Base-by-base conservation (phyloP, 2,888 invertebrate genomes). In the Cremastinae sp. region DNA sequence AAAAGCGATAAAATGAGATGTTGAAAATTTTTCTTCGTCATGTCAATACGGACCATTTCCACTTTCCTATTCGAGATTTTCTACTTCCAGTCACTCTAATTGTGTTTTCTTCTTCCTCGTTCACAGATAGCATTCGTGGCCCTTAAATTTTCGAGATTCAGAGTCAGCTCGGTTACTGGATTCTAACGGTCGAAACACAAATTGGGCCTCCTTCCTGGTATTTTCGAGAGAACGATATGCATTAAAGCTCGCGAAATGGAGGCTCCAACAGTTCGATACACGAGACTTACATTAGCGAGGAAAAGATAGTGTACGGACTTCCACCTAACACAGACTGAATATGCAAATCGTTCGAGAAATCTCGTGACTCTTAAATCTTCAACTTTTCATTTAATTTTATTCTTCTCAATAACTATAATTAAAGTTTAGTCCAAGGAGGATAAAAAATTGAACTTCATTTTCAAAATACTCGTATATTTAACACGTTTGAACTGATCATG, bases 241-340 rank as follows among this genome's bases (percentile, higher is more conserved):
- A 68, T 61, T 28, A 16, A 45, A 58, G 8, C 28, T 35, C 45
- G 39, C 18, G 53, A 58, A 55, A 61, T 55, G 2, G 61, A 16
- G 62, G 22, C 45, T 58, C 41, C 47, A 12, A 55, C 18, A 61
- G 55, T 51, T 16, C 51, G 51, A 45, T 61, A 86, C 85, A 84
- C 82, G 83, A 79, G 82, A 86, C 80, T 86, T 84, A 83, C 86
- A 86, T 87, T 86, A 85, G 82, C 82, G 65, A 12, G 14, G 68
- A 41, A 68, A 59, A 68, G 75, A 68, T 75, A 75, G 37, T 65
- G 43, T 20, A 0, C 20, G 5, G 14, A n/a, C 22, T 20, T 5
- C n/a, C 1, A 10, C 4, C 22, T 0, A 18, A 16, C n/a, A 7
- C 22, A 18, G 47, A 39, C 55, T 45, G 55, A 55, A 68, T 68